Evolutionary conservation across 2,797 vertebrate species (phyloP), one percentile per base, ranked within the genome.

Genomic region (Coccyzus lansbergi): DNA sequence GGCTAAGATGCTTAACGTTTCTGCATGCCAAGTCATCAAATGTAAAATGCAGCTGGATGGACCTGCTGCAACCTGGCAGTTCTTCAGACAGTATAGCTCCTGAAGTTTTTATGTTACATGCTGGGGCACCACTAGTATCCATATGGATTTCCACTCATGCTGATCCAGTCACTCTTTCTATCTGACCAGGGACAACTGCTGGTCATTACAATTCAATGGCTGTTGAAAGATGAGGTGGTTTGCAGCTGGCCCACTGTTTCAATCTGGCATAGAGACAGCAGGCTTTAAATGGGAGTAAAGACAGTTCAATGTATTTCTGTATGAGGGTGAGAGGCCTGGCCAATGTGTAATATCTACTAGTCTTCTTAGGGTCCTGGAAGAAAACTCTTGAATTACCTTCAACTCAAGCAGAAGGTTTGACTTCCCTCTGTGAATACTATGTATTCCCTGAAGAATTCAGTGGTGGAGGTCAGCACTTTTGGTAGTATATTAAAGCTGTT

Each of bases 41-140:
- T 55, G 40, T 55, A 79, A 69, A 64, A 79, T 46, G 25, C 11
- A 22, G 8, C 15, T 34, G 42, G 17, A 36, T 26, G 29, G 31
- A 38, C 38, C 9, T 38, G 38, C 38, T 38, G 38, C 38, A 38
- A 12, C 38, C 21, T 63, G 33, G 11, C 38, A 25, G 18, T 76
- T 68, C 49, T 44, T 72, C 38, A 49, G 36, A 56, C 49, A 0
- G 0, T 74, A 36, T 34, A 69, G 59, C 31, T 63, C 2, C 1
- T 55, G n/a, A 55, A 46, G 31, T 46, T 52, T 38, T 38, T 38
- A 9, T 0, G 0, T 56, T 67, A 34, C 16, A 15, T n/a, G 28
- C 13, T 24, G 0, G 1, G 38, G 33, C 28, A 44, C 8, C 1
- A 0, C 49, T 53, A 9, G 8, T 63, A 25, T 44, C 62, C 2